phyloP scores from a whole-genome alignment of 2,797 vertebrate genomes.

The Brachyrhaphis roseni region DNA sequence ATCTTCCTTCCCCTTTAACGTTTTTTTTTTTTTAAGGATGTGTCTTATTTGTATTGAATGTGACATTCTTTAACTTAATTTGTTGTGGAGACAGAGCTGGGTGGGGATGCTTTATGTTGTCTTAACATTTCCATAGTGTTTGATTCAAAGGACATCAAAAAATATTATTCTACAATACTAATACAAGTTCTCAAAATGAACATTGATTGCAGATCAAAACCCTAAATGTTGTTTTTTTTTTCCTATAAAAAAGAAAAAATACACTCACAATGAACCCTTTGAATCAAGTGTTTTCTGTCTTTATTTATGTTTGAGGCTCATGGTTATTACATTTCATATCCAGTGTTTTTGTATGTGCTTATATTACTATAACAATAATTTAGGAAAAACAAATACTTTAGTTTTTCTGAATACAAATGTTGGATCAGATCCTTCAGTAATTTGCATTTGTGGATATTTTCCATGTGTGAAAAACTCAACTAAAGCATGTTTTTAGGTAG shows the following conservation, averaged over 20 bases:
- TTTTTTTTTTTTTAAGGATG: slow-evolving; percentile 51
- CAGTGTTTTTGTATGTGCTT: slow-evolving; percentile 63
- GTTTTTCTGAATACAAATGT: slow-evolving; percentile 45
- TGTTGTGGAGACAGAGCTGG: slow-evolving; percentile 61
- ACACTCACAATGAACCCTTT: slow-evolving; percentile 80
- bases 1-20: slow-evolving; percentile 42
- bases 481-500: slow-evolving; percentile 83
- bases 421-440: slow-evolving; percentile 39
- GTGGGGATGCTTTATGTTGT: slow-evolving; percentile 58
- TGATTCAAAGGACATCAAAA: slow-evolving; percentile 74
- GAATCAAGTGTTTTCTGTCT: slow-evolving; percentile 79
- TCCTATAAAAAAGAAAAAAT: slow-evolving; percentile 62
- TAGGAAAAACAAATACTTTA: slow-evolving; percentile 59
- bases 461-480: slow-evolving; percentile 37
- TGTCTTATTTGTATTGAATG: slow-evolving; percentile 65
- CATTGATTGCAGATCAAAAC: slow-evolving; percentile 67
- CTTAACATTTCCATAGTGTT: slow-evolving; percentile 60
- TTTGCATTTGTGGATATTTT: slow-evolving; percentile 29
- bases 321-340: slow-evolving; percentile 47
- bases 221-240: slow-evolving; percentile 51
- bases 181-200: slow-evolving; percentile 64
- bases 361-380: slow-evolving; percentile 72
- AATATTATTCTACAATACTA: slow-evolving; percentile 44
- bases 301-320: slow-evolving; percentile 62
- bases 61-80: slow-evolving; percentile 75